These are phyloP conservation scores for Trichogramma evanescens DNA, from an alignment of 2,888 invertebrate species.

Conservation along the genomic window DNA sequence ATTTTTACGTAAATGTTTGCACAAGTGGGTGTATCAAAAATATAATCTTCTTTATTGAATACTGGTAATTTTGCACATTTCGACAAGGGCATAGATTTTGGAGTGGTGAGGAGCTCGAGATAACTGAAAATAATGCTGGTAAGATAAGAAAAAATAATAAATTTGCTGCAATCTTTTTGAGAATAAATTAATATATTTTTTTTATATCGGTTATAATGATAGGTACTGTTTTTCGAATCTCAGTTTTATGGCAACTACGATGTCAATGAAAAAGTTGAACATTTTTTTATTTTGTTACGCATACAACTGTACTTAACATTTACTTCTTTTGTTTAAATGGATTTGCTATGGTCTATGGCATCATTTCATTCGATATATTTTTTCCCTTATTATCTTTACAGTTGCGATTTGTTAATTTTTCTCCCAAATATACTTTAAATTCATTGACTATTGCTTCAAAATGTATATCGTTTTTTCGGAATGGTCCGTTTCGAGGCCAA, in stretches of 20 bases:
- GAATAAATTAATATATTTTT: constrained; percentile 48
- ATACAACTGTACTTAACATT: constrained; percentile 16
- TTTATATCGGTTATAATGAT: constrained; percentile 45
- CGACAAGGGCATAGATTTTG: background rate
- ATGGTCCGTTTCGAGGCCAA: constrained; percentile 27
- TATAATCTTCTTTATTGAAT: too few relatives aligned
- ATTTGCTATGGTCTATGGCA: constrained; percentile 21
- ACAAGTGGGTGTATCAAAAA: too few relatives aligned
- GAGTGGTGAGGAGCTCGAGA: background rate
- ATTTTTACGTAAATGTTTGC: too few relatives aligned
- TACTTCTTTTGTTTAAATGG: constrained; percentile 6
- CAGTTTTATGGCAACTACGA: constrained; percentile 36
- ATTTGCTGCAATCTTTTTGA: constrained; percentile 31
- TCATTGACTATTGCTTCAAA: constrained; percentile 42
- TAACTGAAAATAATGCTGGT: background rate
- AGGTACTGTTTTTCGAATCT: constrained; percentile 41
- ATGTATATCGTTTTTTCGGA: constrained; percentile 31
- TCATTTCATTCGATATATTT: constrained; percentile 19
- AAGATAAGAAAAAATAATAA: constrained; percentile 8
- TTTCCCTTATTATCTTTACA: constrained; percentile 10
- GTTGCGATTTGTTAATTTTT: constrained; percentile 10
- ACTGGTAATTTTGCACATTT: background rate
- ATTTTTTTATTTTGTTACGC: constrained; percentile 19
- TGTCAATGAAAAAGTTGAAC: constrained; percentile 2
- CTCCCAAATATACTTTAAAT: background rate